Conservation (phyloP, 2,113 vertebrate species). For the Halichoeres trimaculatus region DNA sequence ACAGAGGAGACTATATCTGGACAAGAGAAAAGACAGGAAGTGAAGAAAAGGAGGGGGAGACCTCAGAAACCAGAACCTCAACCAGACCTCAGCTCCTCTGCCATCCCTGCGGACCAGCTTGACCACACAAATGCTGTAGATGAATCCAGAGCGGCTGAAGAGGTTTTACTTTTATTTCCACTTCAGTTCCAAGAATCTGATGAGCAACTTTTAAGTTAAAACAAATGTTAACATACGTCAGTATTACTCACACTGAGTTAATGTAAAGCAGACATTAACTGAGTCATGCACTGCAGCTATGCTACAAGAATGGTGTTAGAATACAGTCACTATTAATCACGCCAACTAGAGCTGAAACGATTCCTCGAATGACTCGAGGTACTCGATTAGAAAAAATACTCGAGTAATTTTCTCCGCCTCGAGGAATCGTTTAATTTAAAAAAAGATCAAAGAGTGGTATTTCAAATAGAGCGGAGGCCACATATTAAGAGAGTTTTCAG, state of each 20-base stretch:
- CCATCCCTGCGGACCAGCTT: slow-evolving; percentile 6
- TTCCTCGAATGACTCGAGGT: too few species aligned
- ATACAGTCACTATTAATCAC: not conserved
- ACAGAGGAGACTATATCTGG: slow-evolving; percentile 56
- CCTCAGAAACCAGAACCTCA: slow-evolving; percentile 66
- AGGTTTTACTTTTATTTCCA: slow-evolving; percentile 57
- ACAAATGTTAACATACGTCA: not conserved
- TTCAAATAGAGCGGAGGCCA: too few species aligned
- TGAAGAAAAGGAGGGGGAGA: slow-evolving; percentile 81
- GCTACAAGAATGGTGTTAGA: not conserved
- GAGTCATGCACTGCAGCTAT: not conserved
- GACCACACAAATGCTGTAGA: slow-evolving; percentile 29
- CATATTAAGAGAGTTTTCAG: too few species aligned
- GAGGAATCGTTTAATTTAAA: too few species aligned
- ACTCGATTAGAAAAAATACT: too few species aligned
- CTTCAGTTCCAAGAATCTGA: not conserved
- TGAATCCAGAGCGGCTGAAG: slow-evolving; percentile 25
- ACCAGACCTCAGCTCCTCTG: slow-evolving; percentile 14
- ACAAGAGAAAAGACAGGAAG: slow-evolving; percentile 76
- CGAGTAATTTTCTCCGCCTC: too few species aligned
- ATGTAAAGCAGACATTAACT: not conserved
- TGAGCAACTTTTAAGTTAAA: not conserved
- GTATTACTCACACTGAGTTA: not conserved
- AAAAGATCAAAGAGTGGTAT: too few species aligned
- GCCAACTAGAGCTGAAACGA: too few species aligned